Base-by-base conservation (phyloP, 2,797 vertebrate genomes). In the Falco rusticolus region DNA sequence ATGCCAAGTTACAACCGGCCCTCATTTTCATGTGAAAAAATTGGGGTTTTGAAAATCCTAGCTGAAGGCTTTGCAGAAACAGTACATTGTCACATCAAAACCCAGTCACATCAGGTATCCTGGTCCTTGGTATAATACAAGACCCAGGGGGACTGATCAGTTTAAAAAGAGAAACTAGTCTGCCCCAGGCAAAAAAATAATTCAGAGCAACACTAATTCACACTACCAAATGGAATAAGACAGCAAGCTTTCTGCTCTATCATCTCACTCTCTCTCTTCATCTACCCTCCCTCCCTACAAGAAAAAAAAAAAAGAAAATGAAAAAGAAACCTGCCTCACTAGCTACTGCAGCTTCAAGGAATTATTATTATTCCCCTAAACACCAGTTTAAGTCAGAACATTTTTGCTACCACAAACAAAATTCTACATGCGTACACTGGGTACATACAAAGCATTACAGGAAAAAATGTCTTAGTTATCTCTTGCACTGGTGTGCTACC, bases 131-230 rank as follows among this genome's bases (percentile, higher is more conserved):
- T 76, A 87, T 92, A 96, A 90, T 88, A 95, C 6, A 16, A 96
- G 76, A 80, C 74, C 51, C 70, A 92, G 65, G 77, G 56, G 72
- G 82, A 96, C 59, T 68, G 91, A 93, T 90, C 93, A 80, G 80
- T 88, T 97, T 96, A 87, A 87, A 97, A 97, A 93, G 68, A 91
- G 50, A 97, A 96, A 95, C 80, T 57, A 85, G 53, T 71, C 63
- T 84, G 54, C 89, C 76, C 12, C 51, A 81, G 89, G 93, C 70
- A 89, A 94, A 95, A 94, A 87, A 81, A 54, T 53, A 95, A 92
- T 87, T 86, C 93, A 89, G 72, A 94, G 54, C 84, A 97, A 89
- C 43, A 83, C 50, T 87, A 95, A 96, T 94, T 97, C 83, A 90
- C 69, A 84, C 63, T 83, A 90, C 80, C 71, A 85, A 81, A 87